Percentiles rank a stretch among this genome's conserved stretches.
phyloP scores from a whole-genome alignment of 2,888 invertebrate species.

The Lepidocyrtinus sp. region DNA sequence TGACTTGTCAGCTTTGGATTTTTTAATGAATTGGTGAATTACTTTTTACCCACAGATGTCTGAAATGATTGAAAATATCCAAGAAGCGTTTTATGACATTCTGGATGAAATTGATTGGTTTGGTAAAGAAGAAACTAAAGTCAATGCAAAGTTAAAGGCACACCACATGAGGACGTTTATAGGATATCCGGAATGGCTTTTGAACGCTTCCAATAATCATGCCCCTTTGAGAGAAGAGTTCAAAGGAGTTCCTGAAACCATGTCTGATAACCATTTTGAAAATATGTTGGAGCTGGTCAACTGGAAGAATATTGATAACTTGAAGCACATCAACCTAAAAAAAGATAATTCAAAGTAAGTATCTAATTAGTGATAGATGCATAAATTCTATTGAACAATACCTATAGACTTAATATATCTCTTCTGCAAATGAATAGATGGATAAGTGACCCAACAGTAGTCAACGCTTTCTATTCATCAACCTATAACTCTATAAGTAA shows the following conservation, averaged over 20 bases:
- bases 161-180: conserved; percentile 89
- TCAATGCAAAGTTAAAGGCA: conserved; percentile 84
- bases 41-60: conserved; percentile 71
- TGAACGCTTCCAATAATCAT: conserved; percentile 76
- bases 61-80: conserved; percentile 90
- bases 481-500: conserved; percentile 90
- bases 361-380: background rate
- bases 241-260: conserved; percentile 75
- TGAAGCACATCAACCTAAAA: conserved; percentile 49
- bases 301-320: conserved; percentile 58
- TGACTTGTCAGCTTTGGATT: background rate
- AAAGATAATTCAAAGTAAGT: conserved; percentile 55
- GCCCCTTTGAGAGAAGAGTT: conserved; percentile 86
- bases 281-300: conserved; percentile 54
- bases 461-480: conserved; percentile 89
- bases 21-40: background rate
- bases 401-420: conserved; percentile 16
- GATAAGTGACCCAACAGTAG: conserved; percentile 79
- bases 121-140: conserved; percentile 82
- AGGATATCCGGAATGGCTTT: conserved; percentile 91
- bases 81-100: conserved; percentile 86
- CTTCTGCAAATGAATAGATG: conserved; percentile 54
- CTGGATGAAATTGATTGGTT: conserved; percentile 89
- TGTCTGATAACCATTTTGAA: conserved; percentile 53
- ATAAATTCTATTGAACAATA: conserved; percentile 11